phyloP scores from a whole-genome alignment of 2,113 vertebrate genomes.

The Entomyzon cyanotis region DNA sequence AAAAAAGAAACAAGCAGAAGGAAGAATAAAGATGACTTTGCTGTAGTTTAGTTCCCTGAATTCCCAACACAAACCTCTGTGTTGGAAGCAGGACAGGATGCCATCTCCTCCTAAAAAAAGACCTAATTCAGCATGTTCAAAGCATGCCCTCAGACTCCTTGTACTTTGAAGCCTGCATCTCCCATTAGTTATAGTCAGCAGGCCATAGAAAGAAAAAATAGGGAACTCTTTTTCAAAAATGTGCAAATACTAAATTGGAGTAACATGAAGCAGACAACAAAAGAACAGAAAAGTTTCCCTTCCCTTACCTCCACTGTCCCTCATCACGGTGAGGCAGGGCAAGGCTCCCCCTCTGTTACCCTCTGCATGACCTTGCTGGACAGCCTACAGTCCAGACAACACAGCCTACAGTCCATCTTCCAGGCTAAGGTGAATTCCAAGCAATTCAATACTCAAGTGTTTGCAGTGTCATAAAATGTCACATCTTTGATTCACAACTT shows the following conservation, averaged over 20 bases:
- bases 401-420: neutral
- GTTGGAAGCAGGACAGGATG: neutral
- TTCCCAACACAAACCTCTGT: neutral
- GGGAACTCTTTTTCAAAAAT: neutral
- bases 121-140: neutral
- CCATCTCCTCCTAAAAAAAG: neutral
- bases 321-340: accelerated
- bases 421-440: neutral
- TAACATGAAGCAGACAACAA: neutral
- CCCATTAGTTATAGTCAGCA: neutral
- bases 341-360: neutral
- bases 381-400: neutral
- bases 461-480: neutral
- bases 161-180: neutral
- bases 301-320: neutral
- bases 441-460: neutral
- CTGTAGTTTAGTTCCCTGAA: neutral
- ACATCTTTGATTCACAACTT: neutral
- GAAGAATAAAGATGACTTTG: neutral
- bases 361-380: neutral
- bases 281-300: neutral
- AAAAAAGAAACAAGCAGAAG: neutral
- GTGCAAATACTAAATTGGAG: neutral
- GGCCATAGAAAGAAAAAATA: neutral
- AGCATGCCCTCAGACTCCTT: neutral